Conservation (phyloP, 1,140 invertebrate species). For the Wiebesia pumilae region DNA sequence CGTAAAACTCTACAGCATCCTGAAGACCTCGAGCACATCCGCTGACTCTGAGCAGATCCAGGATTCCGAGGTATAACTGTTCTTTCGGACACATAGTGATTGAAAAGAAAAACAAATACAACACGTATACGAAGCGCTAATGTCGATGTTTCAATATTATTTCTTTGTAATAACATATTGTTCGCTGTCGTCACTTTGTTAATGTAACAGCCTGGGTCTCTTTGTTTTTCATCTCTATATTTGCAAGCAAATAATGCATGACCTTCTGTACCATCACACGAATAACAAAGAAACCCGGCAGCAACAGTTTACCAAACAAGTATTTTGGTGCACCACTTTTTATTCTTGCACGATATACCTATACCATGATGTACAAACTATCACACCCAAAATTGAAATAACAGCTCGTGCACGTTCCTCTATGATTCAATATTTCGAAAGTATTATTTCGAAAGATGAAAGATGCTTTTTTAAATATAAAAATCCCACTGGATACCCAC, state of each 20-base stretch:
- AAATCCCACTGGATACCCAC: not conserved
- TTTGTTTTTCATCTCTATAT: constrained; percentile 30
- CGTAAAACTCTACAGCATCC: constrained; percentile 95
- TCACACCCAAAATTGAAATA: constrained; percentile 9
- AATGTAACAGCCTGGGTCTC: constrained; percentile 23
- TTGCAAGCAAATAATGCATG: constrained; percentile 35
- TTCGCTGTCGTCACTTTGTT: constrained; percentile 3
- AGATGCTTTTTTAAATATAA: not conserved
- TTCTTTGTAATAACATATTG: constrained; percentile 25
- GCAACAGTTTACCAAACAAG: constrained; percentile 9
- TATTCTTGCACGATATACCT: constrained; percentile 13
- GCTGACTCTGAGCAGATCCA: constrained; percentile 81
- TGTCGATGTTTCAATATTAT: constrained; percentile 47
- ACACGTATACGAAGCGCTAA: constrained; percentile 16
- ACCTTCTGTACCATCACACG: not conserved
- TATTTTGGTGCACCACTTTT: constrained; percentile 5
- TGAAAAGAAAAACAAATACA: constrained; percentile 27
- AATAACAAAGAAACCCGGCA: constrained; percentile 5
- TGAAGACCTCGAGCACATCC: constrained; percentile 92
- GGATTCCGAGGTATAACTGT: constrained; percentile 72
- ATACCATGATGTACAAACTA: not conserved
- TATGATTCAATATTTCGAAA: not conserved
- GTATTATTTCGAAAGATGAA: not conserved
- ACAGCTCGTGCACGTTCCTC: not conserved
- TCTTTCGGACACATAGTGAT: constrained; percentile 38